These are phyloP conservation scores for Macrophya annulata DNA, from an alignment of 2,888 invertebrate genomes.

Conservation along the genomic window DNA sequence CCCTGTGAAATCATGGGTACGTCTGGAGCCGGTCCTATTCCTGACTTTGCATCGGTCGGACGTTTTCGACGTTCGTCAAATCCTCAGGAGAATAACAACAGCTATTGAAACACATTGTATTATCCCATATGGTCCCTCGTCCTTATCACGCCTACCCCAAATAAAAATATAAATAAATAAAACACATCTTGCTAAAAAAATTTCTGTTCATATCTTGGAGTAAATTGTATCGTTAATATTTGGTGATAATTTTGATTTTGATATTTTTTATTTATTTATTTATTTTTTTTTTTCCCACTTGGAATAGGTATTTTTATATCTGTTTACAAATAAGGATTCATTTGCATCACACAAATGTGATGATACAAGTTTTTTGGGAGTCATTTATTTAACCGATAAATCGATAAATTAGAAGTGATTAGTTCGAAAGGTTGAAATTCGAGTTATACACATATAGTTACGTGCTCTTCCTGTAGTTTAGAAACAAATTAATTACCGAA, in stretches of 20 bases:
- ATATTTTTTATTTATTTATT: not conserved
- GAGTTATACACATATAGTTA: not conserved
- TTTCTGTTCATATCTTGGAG: constrained; percentile 62
- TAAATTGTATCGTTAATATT: not conserved
- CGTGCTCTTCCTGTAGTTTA: not conserved
- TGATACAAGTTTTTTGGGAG: constrained; percentile 56
- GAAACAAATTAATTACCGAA: constrained; percentile 52
- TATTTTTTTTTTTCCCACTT: no score
- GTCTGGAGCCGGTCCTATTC: constrained; percentile 52
- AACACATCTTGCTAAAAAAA: constrained; percentile 43
- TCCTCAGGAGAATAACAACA: constrained; percentile 47
- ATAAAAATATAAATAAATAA: constrained; percentile 41
- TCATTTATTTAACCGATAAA: not conserved
- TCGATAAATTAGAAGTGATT: not conserved
- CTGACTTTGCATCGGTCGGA: constrained; percentile 37
- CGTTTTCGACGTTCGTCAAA: constrained; percentile 49
- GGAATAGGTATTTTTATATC: not conserved
- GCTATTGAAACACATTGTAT: constrained; percentile 47
- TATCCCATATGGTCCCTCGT: constrained; percentile 12
- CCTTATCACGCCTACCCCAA: constrained; percentile 22
- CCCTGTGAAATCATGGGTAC: constrained; percentile 65
- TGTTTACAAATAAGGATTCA: not conserved
- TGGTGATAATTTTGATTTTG: not conserved
- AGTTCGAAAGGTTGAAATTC: not conserved
- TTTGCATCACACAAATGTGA: constrained; percentile 56